Conservation (phyloP, 2,113 vertebrate species). For the Tursiops truncatus region DNA sequence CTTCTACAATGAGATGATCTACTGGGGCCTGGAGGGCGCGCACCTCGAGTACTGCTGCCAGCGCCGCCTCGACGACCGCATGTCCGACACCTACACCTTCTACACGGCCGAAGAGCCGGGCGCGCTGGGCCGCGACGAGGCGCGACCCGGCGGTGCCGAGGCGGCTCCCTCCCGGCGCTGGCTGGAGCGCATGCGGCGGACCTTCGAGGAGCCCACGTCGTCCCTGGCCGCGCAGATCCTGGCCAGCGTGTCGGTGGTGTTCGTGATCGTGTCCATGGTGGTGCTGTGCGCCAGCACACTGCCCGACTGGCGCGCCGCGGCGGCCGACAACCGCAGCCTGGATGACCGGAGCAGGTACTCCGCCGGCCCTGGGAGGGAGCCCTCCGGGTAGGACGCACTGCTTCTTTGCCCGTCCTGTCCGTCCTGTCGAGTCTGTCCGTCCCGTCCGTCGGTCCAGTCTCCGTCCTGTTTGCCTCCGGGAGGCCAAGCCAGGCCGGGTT, state of each 20-base stretch:
- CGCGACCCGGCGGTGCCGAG: constrained; percentile 53
- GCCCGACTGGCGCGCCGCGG: constrained; percentile 96
- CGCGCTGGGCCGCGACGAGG: constrained; percentile 78
- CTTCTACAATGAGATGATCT: constrained; percentile 98
- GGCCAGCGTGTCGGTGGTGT: constrained; percentile 95
- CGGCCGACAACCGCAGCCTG: constrained; percentile 92
- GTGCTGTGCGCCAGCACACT: constrained; percentile 97
- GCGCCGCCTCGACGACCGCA: constrained; percentile 96
- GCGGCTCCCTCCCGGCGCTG: constrained; percentile 84
- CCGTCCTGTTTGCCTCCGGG: constrained; percentile 10
- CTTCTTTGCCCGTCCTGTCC: constrained; percentile 79
- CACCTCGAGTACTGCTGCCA: constrained; percentile 98
- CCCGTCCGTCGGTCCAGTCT: constrained; percentile 72
- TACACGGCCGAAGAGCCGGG: constrained; percentile 87
- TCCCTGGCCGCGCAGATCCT: constrained; percentile 95
- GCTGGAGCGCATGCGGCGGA: constrained; percentile 93
- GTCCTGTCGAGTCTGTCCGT: constrained; percentile 79
- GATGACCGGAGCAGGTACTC: constrained; percentile 98
- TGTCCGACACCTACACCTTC: constrained; percentile 94
- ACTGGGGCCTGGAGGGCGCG: constrained; percentile 97
- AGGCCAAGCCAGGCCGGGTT: neutral
- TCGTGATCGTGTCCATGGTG: constrained; percentile 98
- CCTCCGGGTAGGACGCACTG: constrained; percentile 88
- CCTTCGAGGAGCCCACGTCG: constrained; percentile 97
- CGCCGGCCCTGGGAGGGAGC: constrained; percentile 88